Percentiles rank a stretch among this genome's conserved stretches.
These are phyloP conservation scores for Amblyteles armatorius DNA, from an alignment of 2,888 invertebrate genomes.

Conservation along the genomic window DNA sequence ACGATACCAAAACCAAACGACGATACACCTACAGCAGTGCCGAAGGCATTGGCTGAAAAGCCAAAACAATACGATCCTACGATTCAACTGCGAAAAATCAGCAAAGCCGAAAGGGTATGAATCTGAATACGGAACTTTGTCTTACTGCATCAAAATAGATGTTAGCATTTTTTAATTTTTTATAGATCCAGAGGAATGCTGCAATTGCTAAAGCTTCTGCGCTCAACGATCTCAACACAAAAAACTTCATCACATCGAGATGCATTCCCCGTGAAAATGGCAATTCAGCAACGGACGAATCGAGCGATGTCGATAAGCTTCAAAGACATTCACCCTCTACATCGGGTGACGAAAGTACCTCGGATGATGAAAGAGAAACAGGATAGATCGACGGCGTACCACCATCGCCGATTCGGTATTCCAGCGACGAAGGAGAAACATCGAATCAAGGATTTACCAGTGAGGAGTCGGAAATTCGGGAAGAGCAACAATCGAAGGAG, in stretches of 20 bases:
- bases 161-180: background rate
- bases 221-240: background rate
- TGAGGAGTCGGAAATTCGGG: background rate
- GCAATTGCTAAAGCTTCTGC: background rate
- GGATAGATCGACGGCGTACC: background rate
- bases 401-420: background rate
- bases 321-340: background rate
- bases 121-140: background rate
- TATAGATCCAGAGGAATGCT: background rate
- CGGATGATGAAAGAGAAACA: background rate
- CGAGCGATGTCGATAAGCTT: background rate
- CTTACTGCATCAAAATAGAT: background rate
- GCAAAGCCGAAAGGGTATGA: background rate
- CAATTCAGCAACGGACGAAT: too few species aligned
- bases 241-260: background rate
- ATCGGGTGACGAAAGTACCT: background rate
- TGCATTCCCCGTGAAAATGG: background rate
- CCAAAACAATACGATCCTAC: background rate
- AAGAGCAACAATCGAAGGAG: background rate
- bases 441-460: background rate
- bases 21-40: background rate
- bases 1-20: background rate
- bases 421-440: background rate
- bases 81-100: background rate
- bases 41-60: background rate